Evolutionary conservation across 2,888 invertebrate genomes (phyloP).

Genomic region (Phalangium opilio): DNA sequence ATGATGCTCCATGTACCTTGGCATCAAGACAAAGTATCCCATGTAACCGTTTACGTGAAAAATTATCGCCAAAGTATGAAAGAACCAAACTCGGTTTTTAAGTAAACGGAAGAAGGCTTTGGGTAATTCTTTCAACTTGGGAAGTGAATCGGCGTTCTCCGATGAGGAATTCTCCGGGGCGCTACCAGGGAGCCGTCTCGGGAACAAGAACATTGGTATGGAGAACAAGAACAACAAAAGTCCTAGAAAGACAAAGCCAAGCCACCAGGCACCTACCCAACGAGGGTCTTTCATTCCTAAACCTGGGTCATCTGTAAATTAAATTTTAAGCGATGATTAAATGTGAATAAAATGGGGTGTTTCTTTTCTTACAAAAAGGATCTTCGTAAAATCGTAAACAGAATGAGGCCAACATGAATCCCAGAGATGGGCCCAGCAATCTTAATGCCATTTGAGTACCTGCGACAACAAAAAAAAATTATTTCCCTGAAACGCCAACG

Average conservation of each 20-base stretch:
- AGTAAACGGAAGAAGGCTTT: slow-evolving; percentile 16
- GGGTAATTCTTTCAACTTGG: slow-evolving; percentile 16
- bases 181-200: slow-evolving; percentile 15
- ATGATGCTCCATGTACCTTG: slow-evolving; percentile 22
- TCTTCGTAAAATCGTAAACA: slow-evolving; percentile 21
- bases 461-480: slow-evolving; percentile 2
- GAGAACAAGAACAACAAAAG: slow-evolving; percentile 15
- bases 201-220: slow-evolving; percentile 21
- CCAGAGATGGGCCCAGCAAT: slow-evolving; percentile 20
- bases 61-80: slow-evolving; percentile 18
- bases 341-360: no score
- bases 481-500: neutral
- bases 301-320: slow-evolving; percentile 21
- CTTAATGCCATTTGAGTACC: slow-evolving; percentile 18
- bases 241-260: slow-evolving; percentile 23
- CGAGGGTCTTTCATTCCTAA: slow-evolving; percentile 21
- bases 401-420: slow-evolving; percentile 21
- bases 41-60: slow-evolving; percentile 20
- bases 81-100: slow-evolving; percentile 19
- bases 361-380: slow-evolving; percentile 19
- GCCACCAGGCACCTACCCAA: slow-evolving; percentile 25
- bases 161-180: no score
- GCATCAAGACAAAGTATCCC: slow-evolving; percentile 22
- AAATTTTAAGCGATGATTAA: no score
- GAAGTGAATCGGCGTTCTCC: slow-evolving; percentile 1